Base-by-base conservation (phyloP, 2,888 invertebrate species). In the Trilocha varians region DNA sequence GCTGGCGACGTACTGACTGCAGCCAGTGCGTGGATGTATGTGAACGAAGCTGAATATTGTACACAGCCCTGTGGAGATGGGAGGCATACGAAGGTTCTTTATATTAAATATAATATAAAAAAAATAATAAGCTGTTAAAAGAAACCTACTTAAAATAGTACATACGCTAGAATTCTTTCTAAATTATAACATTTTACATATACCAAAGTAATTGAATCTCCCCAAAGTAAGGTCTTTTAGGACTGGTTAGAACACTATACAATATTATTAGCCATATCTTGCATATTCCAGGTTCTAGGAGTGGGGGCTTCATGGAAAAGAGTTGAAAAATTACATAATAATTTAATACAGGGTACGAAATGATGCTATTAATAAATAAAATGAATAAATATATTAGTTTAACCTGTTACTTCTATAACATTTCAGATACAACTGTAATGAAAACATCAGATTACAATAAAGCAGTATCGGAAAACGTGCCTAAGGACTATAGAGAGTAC, bases 1-100 rank as follows among this genome's bases (percentile, higher is more conserved):
- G 88, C 90, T 1, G 91, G 91, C 1, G 91, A 91, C 46, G 89
- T 90, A 14, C 60, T 91, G 1, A 87, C 90, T 0, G 74, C 90
- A 0, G 79, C 86, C 8, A 88, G 87, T 39, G 88, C 88, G 8
- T 90, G 89, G 88, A 83, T 80, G 48, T 89, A 88, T 66, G 82
- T 88, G 2, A 89, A 88, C 52, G 85, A 88, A 9, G 86, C 80
- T 13, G 89, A 90, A 50, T 91, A 90, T 55, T 67, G 87, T 37
- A 84, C 85, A 14, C 87, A 89, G 59, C 77, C 78, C 1, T 73
- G 86, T 46, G 75, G 83, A 0, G 88, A 89, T 50, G 87, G 84
- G 2, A 60, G 78, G 36, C 89, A 89, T 56, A 87, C 85, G 1
- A 84, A 86, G 71, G 77, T 69, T 25, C 6, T 5, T 25, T 11